Evolutionary conservation across 2,797 vertebrate genomes (phyloP).

Genomic region (Eulemur coronatus): DNA sequence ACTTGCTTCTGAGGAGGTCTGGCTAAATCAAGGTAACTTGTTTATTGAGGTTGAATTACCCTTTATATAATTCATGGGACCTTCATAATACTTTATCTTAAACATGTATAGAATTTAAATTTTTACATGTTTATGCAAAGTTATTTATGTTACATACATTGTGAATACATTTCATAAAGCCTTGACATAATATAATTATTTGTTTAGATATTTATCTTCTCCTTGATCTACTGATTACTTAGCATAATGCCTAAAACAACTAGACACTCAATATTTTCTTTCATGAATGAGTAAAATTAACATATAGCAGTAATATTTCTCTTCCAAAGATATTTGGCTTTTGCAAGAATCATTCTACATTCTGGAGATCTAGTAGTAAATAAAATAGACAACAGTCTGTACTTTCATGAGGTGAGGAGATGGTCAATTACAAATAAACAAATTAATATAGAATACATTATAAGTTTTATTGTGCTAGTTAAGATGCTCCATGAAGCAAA

Average conservation of each 20-base stretch:
- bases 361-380: background rate
- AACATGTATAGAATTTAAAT: background rate
- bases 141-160: background rate
- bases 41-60: background rate
- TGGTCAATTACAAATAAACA: background rate
- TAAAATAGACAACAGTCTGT: background rate
- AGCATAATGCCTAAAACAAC: background rate
- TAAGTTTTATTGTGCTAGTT: background rate
- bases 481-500: background rate
- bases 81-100: background rate
- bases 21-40: background rate
- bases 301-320: background rate
- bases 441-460: background rate
- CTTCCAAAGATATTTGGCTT: background rate
- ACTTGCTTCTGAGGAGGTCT: background rate
- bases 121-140: background rate
- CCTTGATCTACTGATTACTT: background rate
- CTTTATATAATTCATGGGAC: background rate
- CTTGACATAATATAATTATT: background rate
- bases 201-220: background rate
- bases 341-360: background rate
- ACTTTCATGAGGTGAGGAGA: background rate
- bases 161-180: background rate
- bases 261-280: background rate
- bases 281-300: constrained; percentile 23